Evolutionary conservation across 1,140 invertebrate genomes (phyloP).

Genomic region (Manduca sexta): DNA sequence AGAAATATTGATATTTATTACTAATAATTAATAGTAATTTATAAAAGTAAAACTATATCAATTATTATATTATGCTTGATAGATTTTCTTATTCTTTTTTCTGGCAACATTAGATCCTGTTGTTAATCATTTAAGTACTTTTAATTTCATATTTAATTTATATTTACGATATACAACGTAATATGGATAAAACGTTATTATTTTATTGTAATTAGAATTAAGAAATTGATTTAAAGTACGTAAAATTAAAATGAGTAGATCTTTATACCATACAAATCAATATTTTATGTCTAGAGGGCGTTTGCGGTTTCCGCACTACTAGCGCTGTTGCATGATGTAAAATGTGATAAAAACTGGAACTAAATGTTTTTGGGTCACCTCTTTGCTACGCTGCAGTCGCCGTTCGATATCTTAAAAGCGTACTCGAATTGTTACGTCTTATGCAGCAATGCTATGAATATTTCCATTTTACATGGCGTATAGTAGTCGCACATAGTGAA

Average conservation of each 20-base stretch:
- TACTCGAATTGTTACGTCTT: constrained; percentile 66
- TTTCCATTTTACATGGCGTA: constrained; percentile 69
- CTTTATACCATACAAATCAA: background rate
- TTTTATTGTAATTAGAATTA: no score
- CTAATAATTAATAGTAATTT: no score
- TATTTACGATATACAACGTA: no score
- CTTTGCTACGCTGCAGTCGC: constrained; percentile 62
- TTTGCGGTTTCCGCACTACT: constrained; percentile 9
- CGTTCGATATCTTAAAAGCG: constrained; percentile 67
- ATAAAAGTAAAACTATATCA: no score
- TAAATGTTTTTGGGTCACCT: constrained; percentile 42
- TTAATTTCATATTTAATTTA: no score
- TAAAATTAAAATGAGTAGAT: background rate
- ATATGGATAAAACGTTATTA: no score
- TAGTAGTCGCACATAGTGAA: constrained; percentile 74
- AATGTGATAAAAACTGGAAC: constrained; percentile 41
- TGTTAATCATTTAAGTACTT: no score
- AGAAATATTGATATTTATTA: no score
- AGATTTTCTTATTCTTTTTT: no score
- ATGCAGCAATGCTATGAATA: constrained; percentile 74
- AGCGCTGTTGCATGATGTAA: constrained; percentile 27
- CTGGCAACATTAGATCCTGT: no score
- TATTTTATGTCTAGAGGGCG: background rate
- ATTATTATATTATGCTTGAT: no score
- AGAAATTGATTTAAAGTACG: no score